Percentiles rank a stretch among this genome's conserved stretches.
These are phyloP conservation scores for Excalfactoria chinensis DNA, from an alignment of 2,113 vertebrate genomes.

Conservation along the genomic window DNA sequence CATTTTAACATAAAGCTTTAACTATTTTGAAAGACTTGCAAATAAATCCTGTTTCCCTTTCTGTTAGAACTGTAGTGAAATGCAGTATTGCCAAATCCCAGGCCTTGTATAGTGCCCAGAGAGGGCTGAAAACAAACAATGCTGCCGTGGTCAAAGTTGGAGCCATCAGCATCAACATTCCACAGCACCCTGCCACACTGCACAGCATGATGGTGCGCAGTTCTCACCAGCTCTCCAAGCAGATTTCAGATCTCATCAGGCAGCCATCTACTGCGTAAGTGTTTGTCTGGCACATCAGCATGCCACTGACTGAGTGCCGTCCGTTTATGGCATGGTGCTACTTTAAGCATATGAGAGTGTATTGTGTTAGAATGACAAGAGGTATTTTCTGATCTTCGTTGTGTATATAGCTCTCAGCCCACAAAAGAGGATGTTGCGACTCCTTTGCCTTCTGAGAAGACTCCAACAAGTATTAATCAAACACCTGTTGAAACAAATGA, in stretches of 20 bases:
- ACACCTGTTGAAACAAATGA: slow-evolving; percentile 95
- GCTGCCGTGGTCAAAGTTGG: slow-evolving; percentile 96
- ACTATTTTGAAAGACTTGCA: rapidly evolving
- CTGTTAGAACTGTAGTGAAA: slow-evolving; percentile 96
- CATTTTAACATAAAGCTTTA: background rate
- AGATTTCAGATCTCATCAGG: slow-evolving; percentile 97
- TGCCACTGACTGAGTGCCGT: rapidly evolving
- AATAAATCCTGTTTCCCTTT: background rate
- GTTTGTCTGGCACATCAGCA: rapidly evolving
- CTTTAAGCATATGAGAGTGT: rapidly evolving
- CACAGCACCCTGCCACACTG: slow-evolving; percentile 95
- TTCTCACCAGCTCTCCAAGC: slow-evolving; percentile 98
- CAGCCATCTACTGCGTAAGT: slow-evolving; percentile 91
- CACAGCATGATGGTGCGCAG: slow-evolving; percentile 99
- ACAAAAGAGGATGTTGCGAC: slow-evolving; percentile 90
- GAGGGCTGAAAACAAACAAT: slow-evolving; percentile 94
- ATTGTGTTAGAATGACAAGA: background rate
- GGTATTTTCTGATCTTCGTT: background rate
- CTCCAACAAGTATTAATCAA: slow-evolving; percentile 91
- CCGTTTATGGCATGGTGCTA: rapidly evolving
- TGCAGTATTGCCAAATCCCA: slow-evolving; percentile 99
- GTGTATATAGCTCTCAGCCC: slow-evolving; percentile 82
- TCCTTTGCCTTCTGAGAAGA: slow-evolving; percentile 90
- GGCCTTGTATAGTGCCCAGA: slow-evolving; percentile 95
- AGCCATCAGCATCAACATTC: slow-evolving; percentile 97